Base-by-base conservation (phyloP, 2,797 vertebrate genomes). In the Anomalospiza imberbis region DNA sequence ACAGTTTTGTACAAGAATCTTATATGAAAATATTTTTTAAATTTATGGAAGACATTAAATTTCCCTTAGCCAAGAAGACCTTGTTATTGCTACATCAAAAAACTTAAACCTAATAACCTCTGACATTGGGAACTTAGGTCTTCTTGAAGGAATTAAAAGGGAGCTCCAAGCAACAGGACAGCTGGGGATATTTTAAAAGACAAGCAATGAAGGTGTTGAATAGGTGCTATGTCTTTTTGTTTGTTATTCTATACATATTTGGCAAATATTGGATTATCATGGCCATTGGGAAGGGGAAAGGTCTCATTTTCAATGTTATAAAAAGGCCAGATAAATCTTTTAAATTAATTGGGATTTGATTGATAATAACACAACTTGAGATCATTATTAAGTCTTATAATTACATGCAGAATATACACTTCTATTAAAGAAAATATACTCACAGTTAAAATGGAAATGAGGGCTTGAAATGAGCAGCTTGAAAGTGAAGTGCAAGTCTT, bases 221-320 rank as follows among this genome's bases (percentile, higher is more conserved):
- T 21, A 53, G 14, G 9, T 48, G 6, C 3, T 51, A 31, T 12
- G 20, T 42, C 21, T 84, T 71, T 84, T 58, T 76, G 5, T 5
- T 9, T 92, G 55, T 75, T 87, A 25, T 53, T 54, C 22, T 71
- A 6, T 45, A 24, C 3, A 13, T 73, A 54, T 26, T 85, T 63
- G 79, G 51, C 6, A 79, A 78, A 24, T 62, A 58, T 55, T 60
- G 50, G 24, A 47, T 42, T 81, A 40, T 47, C 13, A 45, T 21
- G 62, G 22, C 4, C 14, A 61, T 3, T 61, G 9, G 5, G 2
- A 13, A 3, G 0, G 3, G 9, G 25, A 17, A 47, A 67, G 3
- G 4, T 68, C 36, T 65, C 2, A 77, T 91, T 92, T 91, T 79
- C 24, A 51, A 11, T 67, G 17, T 17, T 77, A 72, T 38, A 44